Evolutionary conservation across 2,888 invertebrate species (phyloP).

Genomic region (Rhodophaea formosa): DNA sequence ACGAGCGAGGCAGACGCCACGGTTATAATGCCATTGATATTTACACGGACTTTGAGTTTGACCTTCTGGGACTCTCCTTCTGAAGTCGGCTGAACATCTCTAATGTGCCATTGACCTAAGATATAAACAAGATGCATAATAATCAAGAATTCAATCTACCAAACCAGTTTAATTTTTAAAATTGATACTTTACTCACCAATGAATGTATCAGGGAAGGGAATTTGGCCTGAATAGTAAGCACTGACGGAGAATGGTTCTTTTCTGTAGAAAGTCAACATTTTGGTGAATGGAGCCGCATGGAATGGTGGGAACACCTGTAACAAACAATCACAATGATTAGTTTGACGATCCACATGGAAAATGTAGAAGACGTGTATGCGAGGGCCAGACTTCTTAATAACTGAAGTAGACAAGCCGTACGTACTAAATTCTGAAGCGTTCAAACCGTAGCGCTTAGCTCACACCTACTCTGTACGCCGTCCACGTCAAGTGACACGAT

Average conservation of each 20-base stretch:
- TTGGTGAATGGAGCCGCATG: conserved; percentile 96
- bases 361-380: no score
- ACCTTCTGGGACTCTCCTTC: conserved; percentile 97
- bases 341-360: no score
- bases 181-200: conserved; percentile 83
- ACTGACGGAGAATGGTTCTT: conserved; percentile 92
- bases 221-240: conserved; percentile 90
- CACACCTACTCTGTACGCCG: no score
- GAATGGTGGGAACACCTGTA: conserved; percentile 90
- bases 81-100: conserved; percentile 91
- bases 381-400: no score
- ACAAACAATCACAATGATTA: conserved; percentile 22
- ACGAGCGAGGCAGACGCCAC: conserved; percentile 92
- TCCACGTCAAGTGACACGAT: no score
- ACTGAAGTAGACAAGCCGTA: no score
- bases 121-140: conserved; percentile 17
- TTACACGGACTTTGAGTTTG: conserved; percentile 96
- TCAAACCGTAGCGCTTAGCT: no score
- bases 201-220: conserved; percentile 88
- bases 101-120: conserved; percentile 87
- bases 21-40: conserved; percentile 95
- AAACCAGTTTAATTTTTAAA: background rate
- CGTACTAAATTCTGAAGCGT: no score
- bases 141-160: background rate
- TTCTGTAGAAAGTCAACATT: conserved; percentile 95